phyloP scores from a whole-genome alignment of 2,888 invertebrate species.

The Cecidostiba fungosa region DNA sequence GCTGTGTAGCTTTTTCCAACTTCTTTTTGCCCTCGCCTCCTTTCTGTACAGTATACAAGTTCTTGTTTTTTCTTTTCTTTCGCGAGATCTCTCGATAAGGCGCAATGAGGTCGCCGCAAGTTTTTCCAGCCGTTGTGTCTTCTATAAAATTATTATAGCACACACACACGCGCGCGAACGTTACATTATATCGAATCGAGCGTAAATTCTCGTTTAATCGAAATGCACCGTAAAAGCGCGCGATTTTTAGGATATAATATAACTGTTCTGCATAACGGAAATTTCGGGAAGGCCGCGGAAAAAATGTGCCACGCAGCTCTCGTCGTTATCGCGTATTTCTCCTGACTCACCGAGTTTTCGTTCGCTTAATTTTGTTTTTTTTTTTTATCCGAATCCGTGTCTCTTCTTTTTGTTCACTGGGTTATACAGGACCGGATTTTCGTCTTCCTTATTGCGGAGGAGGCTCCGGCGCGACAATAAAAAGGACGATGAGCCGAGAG shows the following conservation, averaged over 20 bases:
- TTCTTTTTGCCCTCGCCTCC: neutral
- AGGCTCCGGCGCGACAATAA: conserved; percentile 23
- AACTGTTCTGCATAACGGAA: conserved; percentile 49
- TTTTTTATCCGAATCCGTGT: neutral
- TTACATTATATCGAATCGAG: neutral
- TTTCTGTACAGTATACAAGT: neutral
- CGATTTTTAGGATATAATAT: conserved; percentile 39
- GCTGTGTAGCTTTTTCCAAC: neutral
- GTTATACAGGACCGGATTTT: neutral
- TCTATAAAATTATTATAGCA: neutral
- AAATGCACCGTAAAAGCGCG: conserved; percentile 35
- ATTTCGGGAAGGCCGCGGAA: neutral
- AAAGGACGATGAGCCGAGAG: conserved; percentile 46
- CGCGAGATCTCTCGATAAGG: neutral
- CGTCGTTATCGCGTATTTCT: neutral
- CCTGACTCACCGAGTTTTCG: neutral
- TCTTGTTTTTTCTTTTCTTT: neutral
- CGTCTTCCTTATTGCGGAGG: conserved; percentile 9
- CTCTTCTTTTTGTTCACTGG: neutral
- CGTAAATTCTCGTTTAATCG: conserved; percentile 53
- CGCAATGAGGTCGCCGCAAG: neutral
- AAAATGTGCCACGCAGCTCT: neutral
- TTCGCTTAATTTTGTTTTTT: neutral
- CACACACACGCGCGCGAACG: neutral
- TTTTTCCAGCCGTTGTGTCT: conserved; percentile 3